These are phyloP conservation scores for Ostrea edulis DNA, from an alignment of 1,140 invertebrate species.

Conservation along the genomic window DNA sequence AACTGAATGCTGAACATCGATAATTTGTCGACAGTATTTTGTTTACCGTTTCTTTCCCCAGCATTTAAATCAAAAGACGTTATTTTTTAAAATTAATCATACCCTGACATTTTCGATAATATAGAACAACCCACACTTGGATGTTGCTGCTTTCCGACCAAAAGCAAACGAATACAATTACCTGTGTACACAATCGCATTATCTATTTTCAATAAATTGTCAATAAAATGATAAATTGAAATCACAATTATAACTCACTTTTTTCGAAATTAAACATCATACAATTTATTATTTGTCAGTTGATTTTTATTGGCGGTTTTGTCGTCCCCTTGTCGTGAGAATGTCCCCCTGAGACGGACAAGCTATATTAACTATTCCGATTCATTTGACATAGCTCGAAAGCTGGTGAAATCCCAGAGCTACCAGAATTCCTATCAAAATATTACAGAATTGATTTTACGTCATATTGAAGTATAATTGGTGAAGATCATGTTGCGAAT, in stretches of 20 bases:
- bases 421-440: background rate
- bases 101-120: slow-evolving; percentile 1
- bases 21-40: no score
- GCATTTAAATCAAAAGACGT: no score
- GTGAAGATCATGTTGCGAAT: background rate
- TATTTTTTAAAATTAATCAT: no score
- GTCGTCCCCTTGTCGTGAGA: background rate
- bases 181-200: background rate
- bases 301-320: background rate
- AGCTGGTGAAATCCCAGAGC: background rate
- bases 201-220: background rate
- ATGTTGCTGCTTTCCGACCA: background rate
- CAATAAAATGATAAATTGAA: background rate
- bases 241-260: background rate
- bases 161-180: background rate
- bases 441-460: background rate
- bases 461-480: background rate
- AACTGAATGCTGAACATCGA: no score
- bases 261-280: slow-evolving; percentile 9
- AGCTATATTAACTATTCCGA: background rate
- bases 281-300: background rate
- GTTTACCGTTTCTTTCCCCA: no score
- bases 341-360: no score
- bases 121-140: background rate
- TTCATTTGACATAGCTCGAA: slow-evolving; percentile 17